A percentile compares a stretch with the other conserved stretches of the same genome.
Conservation (phyloP, 2,797 vertebrate genomes). For the Coranthus polyacanthus region DNA sequence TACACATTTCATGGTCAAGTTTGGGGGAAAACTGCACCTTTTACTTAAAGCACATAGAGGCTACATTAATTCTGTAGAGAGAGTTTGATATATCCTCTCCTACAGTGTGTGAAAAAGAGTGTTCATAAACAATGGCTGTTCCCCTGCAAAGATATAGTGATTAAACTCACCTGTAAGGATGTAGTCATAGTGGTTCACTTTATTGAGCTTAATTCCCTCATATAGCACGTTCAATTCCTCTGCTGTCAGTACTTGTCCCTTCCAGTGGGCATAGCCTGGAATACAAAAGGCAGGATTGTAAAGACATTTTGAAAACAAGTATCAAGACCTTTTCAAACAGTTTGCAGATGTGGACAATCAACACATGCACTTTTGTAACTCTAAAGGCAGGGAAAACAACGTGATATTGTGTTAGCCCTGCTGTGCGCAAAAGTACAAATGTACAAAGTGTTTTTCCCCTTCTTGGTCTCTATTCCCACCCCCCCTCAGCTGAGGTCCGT, state of each 20-base stretch:
- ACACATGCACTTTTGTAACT: not conserved
- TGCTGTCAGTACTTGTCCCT: constrained; percentile 93
- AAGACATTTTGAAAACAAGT: not conserved
- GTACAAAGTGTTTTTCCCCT: constrained; percentile 19
- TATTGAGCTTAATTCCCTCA: constrained; percentile 91
- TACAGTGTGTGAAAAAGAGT: no score
- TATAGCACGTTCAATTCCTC: constrained; percentile 92
- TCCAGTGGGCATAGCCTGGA: constrained; percentile 92
- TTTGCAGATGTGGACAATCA: not conserved
- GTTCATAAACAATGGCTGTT: no score
- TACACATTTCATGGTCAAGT: no score
- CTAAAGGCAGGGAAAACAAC: constrained; percentile 1
- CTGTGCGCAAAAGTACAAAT: no score
- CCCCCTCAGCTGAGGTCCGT: constrained; percentile 20
- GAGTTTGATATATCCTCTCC: no score
- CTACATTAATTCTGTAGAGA: no score
- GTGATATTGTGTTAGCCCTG: not conserved
- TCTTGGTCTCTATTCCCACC: constrained; percentile 2
- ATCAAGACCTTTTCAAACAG: not conserved
- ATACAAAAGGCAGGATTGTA: constrained; percentile 12
- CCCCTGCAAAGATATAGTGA: no score
- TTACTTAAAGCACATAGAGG: no score
- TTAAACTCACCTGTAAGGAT: constrained; percentile 90
- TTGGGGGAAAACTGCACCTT: no score
- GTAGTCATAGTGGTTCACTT: constrained; percentile 92